Conservation (phyloP, 2,113 vertebrate genomes). For the Pristiophorus japonicus region DNA sequence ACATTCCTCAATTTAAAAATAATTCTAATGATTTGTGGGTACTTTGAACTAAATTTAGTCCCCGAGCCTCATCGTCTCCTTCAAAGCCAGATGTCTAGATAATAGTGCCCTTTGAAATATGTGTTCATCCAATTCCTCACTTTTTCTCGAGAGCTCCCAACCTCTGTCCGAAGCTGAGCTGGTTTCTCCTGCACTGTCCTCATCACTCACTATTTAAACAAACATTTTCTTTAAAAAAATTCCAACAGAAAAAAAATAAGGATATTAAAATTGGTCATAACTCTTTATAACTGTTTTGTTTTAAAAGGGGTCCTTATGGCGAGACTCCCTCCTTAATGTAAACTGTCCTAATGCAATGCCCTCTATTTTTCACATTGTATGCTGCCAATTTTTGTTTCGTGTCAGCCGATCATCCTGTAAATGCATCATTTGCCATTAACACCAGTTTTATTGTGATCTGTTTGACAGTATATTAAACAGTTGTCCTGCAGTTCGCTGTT, state of each 20-base stretch:
- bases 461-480: constrained; percentile 35
- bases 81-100: neutral
- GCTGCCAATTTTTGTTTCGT: constrained; percentile 17
- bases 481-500: neutral
- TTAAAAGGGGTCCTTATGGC: constrained; percentile 21
- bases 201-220: constrained; percentile 9
- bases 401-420: constrained; percentile 18
- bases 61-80: neutral
- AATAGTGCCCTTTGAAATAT: neutral
- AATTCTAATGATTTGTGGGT: neutral
- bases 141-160: neutral
- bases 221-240: neutral
- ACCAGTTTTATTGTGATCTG: constrained; percentile 22
- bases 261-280: neutral
- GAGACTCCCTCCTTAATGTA: neutral
- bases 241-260: neutral
- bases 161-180: neutral
- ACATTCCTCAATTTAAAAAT: neutral
- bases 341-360: neutral
- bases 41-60: neutral
- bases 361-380: neutral
- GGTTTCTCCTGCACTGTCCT: neutral
- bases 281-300: constrained; percentile 5
- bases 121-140: neutral
- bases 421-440: constrained; percentile 19